Evolutionary conservation across 2,113 vertebrate genomes (phyloP).

Genomic region (Strix uralensis): DNA sequence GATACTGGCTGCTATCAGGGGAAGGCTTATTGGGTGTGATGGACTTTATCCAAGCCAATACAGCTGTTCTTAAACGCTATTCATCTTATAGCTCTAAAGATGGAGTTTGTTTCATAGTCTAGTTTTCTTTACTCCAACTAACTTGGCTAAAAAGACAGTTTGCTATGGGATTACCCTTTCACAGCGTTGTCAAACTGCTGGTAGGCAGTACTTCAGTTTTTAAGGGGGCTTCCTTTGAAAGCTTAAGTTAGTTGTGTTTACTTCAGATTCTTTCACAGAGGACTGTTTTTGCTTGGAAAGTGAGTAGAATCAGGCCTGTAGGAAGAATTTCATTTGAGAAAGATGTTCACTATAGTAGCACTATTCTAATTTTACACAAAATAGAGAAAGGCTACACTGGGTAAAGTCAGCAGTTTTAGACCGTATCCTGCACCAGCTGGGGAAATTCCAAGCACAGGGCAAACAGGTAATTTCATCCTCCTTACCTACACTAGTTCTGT

Average conservation of each 20-base stretch:
- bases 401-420: background rate
- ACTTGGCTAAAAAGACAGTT: background rate
- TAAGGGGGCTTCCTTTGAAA: background rate
- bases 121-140: background rate
- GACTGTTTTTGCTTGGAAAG: background rate
- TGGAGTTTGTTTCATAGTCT: background rate
- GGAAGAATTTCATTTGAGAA: background rate
- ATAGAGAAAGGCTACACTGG: background rate
- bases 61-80: background rate
- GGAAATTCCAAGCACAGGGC: background rate
- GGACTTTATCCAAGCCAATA: background rate
- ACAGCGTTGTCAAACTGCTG: background rate
- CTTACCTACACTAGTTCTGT: background rate
- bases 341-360: fast-evolving
- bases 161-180: background rate
- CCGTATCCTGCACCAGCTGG: fast-evolving
- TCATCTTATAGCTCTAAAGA: background rate
- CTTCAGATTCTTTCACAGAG: background rate
- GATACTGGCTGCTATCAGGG: background rate
- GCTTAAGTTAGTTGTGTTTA: fast-evolving
- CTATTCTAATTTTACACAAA: background rate
- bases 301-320: background rate
- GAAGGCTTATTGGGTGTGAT: background rate
- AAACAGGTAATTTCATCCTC: background rate
- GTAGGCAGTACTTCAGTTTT: background rate